phyloP scores from a whole-genome alignment of 2,797 vertebrate genomes.

The Chanos chanos region DNA sequence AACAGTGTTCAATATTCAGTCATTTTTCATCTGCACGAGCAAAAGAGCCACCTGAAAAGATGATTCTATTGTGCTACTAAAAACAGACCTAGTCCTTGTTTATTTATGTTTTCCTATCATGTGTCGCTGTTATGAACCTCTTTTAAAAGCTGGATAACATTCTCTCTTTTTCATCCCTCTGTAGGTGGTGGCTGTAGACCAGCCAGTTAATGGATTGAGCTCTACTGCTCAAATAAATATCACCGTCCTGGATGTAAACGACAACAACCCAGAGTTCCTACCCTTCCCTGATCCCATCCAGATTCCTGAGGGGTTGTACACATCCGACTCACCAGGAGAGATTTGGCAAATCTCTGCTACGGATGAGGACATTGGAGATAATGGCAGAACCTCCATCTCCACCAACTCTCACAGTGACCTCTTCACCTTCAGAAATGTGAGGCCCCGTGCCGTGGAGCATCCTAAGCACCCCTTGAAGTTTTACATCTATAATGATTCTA shows the following conservation, averaged over 20 bases:
- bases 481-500: no score
- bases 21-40: no score
- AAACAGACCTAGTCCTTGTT: not conserved
- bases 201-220: constrained; percentile 50
- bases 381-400: constrained; percentile 58
- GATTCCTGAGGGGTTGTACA: constrained; percentile 63
- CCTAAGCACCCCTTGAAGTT: no score
- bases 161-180: no score
- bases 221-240: constrained; percentile 67
- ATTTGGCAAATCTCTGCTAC: constrained; percentile 53
- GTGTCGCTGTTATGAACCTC: not conserved
- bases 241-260: constrained; percentile 74
- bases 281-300: constrained; percentile 53
- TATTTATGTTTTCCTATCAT: not conserved
- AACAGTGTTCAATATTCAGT: no score
- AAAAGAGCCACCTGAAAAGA: no score
- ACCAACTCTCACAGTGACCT: constrained; percentile 50
- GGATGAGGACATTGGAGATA: constrained; percentile 68
- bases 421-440: constrained; percentile 67
- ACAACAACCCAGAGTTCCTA: constrained; percentile 76
- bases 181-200: constrained; percentile 75
- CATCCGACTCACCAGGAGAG: not conserved
- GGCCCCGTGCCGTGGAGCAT: no score
- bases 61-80: no score
- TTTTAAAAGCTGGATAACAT: not conserved